Base-by-base conservation (phyloP, 2,888 invertebrate genomes). In the Lingula anatina region DNA sequence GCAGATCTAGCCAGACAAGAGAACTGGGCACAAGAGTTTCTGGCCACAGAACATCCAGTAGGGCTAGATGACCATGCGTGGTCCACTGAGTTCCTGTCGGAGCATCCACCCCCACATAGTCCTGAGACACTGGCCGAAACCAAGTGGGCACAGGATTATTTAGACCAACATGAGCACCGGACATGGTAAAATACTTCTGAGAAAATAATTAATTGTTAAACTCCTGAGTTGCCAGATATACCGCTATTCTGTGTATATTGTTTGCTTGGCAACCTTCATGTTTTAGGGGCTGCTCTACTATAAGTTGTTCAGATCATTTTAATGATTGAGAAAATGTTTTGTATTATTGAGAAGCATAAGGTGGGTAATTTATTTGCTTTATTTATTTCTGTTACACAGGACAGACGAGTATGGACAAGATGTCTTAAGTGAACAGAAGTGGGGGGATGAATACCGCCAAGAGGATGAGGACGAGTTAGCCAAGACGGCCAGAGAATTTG, bases 111-210 rank as follows among this genome's bases (percentile, higher is more conserved):
- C 23, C 42, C 47, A 25, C 56, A 55, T n/a, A 52, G 57, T 24
- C 47, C 54, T 27, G 61, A 62, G 23, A 26, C 26, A 7, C 18
- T 41, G 23, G 24, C 20, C 9, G 56, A 57, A 2, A 57, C 64
- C 38, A 73, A 70, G 54, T 87, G 87, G 87, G 82, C 82, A 5
- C 80, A 81, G 49, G 85, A 86, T 64, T 85, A 72, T 56, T 56
- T 77, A 27, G 71, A 71, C 26, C 44, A 54, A 43, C 55, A 50
- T 44, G 58, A 62, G 49, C 37, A 51, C 25, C 56, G 53, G 45
- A 24, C 46, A 18, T 57, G 55, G 57, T 57, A 47, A 39, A 47
- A 36, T 20, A 9, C 9, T 15, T 18, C n/a, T n/a, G n/a, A n/a
- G n/a, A n/a, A n/a, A n/a, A n/a, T n/a, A n/a, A n/a, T n/a, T n/a